Percentiles rank a stretch among this genome's conserved stretches.
Evolutionary conservation across 2,113 vertebrate genomes (phyloP).

Genomic region (Nothobranchius furzeri): DNA sequence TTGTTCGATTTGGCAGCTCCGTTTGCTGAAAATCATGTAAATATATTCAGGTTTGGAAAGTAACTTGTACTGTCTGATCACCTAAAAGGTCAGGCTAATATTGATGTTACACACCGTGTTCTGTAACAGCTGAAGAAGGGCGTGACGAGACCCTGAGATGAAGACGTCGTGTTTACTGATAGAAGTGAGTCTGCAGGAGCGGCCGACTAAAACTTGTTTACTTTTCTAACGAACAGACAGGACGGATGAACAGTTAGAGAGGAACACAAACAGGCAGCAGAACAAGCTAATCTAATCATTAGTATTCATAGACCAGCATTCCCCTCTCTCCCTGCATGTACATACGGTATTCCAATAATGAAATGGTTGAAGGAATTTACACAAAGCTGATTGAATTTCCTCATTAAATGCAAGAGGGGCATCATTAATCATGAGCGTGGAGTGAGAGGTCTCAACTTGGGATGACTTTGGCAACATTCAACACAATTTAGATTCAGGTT

Average conservation of each 20-base stretch:
- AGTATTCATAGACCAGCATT: constrained; percentile 46
- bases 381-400: constrained; percentile 60
- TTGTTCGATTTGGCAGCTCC: not conserved
- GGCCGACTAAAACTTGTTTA: constrained; percentile 49
- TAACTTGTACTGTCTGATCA: constrained; percentile 27
- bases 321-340: constrained; percentile 15
- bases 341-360: constrained; percentile 45
- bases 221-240: constrained; percentile 20
- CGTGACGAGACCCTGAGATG: constrained; percentile 40
- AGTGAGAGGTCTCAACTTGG: not conserved
- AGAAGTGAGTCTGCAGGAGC: constrained; percentile 38
- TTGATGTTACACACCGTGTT: constrained; percentile 43
- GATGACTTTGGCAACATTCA: not conserved
- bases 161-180: constrained; percentile 58
- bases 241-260: constrained; percentile 6
- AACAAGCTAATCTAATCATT: constrained; percentile 50
- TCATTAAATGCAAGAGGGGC: constrained; percentile 51
- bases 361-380: constrained; percentile 57
- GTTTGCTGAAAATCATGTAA: constrained; percentile 6
- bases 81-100: constrained; percentile 30
- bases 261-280: constrained; percentile 4
- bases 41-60: constrained; percentile 11
- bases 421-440: constrained; percentile 41
- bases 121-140: constrained; percentile 30
- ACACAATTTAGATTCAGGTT: not conserved